A percentile compares a stretch with the other conserved stretches of the same genome.
Evolutionary conservation across 2,113 vertebrate genomes (phyloP).

Genomic region (Choloepus hoffmanni): DNA sequence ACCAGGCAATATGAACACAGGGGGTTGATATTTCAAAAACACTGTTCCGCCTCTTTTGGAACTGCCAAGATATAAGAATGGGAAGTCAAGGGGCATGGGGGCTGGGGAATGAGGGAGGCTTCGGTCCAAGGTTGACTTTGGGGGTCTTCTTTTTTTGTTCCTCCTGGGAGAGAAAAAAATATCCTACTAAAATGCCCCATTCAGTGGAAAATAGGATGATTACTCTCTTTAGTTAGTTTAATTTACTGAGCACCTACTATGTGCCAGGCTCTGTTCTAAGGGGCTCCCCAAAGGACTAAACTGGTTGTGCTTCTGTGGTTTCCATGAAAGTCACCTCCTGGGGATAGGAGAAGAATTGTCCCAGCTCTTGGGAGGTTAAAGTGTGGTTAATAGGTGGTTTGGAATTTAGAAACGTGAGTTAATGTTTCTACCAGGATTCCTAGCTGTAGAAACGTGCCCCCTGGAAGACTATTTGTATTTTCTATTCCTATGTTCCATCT

Average conservation of each 20-base stretch:
- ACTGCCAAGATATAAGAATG: neutral
- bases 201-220: neutral
- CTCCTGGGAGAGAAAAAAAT: neutral
- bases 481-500: neutral
- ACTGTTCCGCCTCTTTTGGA: neutral
- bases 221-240: no score
- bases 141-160: neutral
- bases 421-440: neutral
- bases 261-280: neutral
- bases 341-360: no score
- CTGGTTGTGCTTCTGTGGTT: neutral
- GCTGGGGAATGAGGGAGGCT: neutral
- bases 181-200: neutral
- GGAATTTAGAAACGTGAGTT: neutral
- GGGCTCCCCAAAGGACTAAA: neutral
- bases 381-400: neutral
- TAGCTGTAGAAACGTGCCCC: neutral
- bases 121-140: neutral
- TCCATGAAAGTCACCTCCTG: neutral
- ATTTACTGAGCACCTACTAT: neutral
- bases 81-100: neutral
- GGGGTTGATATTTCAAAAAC: conserved; percentile 54
- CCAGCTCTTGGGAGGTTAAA: neutral
- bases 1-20: neutral
- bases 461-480: neutral